Evolutionary conservation across 1,140 invertebrate genomes (phyloP).

Genomic region (Caenorhabditis brenneri): DNA sequence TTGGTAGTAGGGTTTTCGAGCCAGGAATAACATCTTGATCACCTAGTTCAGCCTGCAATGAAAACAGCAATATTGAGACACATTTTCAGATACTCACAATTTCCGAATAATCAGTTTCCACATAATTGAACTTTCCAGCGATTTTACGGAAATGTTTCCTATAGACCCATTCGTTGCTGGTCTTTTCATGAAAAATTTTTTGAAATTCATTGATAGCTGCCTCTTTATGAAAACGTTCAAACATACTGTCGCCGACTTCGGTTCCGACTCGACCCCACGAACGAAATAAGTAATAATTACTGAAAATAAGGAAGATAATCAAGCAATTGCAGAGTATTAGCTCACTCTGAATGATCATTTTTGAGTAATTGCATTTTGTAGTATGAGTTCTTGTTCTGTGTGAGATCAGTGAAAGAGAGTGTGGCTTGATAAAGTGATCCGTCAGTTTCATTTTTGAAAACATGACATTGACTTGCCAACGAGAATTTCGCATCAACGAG

Average conservation of each 20-base stretch:
- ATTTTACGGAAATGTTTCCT: slow-evolving; percentile 81
- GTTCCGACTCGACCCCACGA: slow-evolving; percentile 96
- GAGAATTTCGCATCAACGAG: slow-evolving; percentile 43
- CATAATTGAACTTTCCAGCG: slow-evolving; percentile 76
- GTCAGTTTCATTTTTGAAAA: slow-evolving; percentile 9
- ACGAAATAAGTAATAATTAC: slow-evolving; percentile 76
- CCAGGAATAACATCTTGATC: slow-evolving; percentile 18
- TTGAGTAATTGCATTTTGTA: slow-evolving; percentile 93
- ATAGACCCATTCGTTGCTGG: slow-evolving; percentile 75
- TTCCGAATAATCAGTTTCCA: slow-evolving; percentile 80
- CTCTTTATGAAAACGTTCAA: slow-evolving; percentile 75
- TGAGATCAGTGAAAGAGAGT: slow-evolving; percentile 45
- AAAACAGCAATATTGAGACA: not conserved
- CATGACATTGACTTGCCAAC: not conserved
- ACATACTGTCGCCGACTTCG: slow-evolving; percentile 82
- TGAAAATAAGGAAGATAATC: not conserved
- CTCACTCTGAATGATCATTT: slow-evolving; percentile 75
- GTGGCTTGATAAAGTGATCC: slow-evolving; percentile 40
- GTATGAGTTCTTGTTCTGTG: slow-evolving; percentile 79
- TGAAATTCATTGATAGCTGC: slow-evolving; percentile 79
- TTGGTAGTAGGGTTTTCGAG: slow-evolving; percentile 77
- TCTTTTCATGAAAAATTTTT: slow-evolving; percentile 64
- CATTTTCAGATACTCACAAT: not conserved
- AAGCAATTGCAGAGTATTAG: not conserved
- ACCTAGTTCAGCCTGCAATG: slow-evolving; percentile 60